Conservation (phyloP, 2,113 vertebrate genomes). For the Syngnathus floridae region DNA sequence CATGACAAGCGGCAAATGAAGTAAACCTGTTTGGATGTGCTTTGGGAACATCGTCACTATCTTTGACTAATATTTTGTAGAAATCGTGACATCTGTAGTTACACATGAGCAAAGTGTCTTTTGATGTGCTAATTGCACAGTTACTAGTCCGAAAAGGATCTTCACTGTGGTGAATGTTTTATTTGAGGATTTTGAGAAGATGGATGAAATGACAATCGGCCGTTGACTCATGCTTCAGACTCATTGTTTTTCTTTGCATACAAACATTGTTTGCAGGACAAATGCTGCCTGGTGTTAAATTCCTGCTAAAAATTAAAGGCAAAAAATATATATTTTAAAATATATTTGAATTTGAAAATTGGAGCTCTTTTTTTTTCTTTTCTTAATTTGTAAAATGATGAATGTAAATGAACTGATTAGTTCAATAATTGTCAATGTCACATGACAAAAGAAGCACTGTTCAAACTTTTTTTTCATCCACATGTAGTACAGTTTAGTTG, state of each 20-base stretch:
- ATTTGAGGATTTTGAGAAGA: background rate
- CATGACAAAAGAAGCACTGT: no score
- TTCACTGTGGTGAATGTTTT: background rate
- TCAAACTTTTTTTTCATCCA: no score
- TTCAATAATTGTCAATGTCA: no score
- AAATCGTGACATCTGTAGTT: constrained; percentile 10
- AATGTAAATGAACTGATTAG: no score
- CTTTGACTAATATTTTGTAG: background rate
- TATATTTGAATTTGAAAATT: no score
- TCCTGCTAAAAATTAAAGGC: no score
- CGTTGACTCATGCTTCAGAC: no score
- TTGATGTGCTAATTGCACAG: background rate
- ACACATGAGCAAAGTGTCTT: background rate
- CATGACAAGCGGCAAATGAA: background rate
- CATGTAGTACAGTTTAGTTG: no score
- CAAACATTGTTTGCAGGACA: background rate
- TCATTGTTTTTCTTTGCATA: background rate
- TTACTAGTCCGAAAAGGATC: background rate
- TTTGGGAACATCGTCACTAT: background rate
- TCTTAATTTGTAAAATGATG: no score
- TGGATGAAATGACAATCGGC: background rate
- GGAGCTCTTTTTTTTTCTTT: no score
- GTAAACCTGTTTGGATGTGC: background rate
- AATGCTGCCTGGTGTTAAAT: background rate
- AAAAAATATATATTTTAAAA: no score